Base-by-base conservation (phyloP, 2,888 invertebrate genomes). In the Drosophila dives region DNA sequence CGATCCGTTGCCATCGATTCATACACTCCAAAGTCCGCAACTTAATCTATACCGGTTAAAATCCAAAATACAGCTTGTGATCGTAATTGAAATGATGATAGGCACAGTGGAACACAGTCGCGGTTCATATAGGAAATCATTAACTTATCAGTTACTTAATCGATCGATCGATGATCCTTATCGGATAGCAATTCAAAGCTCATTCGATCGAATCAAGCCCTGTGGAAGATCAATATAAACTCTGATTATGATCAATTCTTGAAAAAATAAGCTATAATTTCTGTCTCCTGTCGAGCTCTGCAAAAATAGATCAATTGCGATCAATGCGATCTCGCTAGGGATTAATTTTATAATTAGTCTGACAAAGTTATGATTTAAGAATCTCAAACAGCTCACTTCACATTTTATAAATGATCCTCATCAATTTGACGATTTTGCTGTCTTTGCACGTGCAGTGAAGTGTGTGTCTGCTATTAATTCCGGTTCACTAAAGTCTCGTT, bases 31-130 rank as follows among this genome's bases (percentile, higher is more conserved):
- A 34, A 40, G 26, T 49, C 42, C 59, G 65, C 71, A 54, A 15
- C 55, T 51, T 56, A 54, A 75, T 80, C 72, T 76, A 80, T 70
- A 60, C 71, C 61, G 60, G 51, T 38, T 42, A 64, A 26, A 15
- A 29, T 6, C 61, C 17, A 70, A 70, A 65, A 55, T 62, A 63
- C 80, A 77, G 79, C 73, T 80, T 77, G 81, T 58, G 56, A 38
- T 29, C 64, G 60, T 74, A 86, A 85, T 85, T 85, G 84, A 85
- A 85, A 89, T 79, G 76, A 68, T 58, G 59, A 83, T 59, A 33
- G 20, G 58, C 53, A 83, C 89, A 83, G 89, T 83, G 81, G 83
- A 42, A 36, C 26, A 20, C 34, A 7, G 26, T n/a, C 11, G 10
- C 10, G 26, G n/a, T 8, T 51, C 36, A 36, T 33, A 11, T 3